phyloP scores from a whole-genome alignment of 2,113 vertebrate species.

The Jacana jacana region DNA sequence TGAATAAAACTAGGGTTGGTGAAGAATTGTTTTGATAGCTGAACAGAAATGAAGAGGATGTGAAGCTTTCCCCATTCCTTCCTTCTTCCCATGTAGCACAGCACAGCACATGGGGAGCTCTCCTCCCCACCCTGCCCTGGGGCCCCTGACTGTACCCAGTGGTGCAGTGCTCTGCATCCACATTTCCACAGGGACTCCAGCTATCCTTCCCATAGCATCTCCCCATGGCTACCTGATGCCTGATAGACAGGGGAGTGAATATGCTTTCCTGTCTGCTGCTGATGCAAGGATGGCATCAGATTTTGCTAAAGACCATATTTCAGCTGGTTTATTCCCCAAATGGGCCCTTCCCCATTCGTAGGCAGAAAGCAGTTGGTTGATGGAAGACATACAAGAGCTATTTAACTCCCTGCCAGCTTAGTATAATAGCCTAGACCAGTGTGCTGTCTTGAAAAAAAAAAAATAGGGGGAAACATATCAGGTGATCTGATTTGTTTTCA shows the following conservation, averaged over 20 bases:
- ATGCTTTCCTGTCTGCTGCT: neutral
- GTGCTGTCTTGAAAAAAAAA: neutral
- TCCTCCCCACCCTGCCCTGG: neutral
- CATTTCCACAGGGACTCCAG: neutral
- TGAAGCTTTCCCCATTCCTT: neutral
- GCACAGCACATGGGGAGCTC: too few relatives aligned
- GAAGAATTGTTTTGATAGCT: neutral
- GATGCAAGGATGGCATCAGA: neutral
- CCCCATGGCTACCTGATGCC: neutral
- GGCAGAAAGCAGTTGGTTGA: neutral
- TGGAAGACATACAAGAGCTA: neutral
- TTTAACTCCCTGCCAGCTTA: neutral
- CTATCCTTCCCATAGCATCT: neutral
- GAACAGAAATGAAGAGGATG: neutral
- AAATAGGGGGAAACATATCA: neutral
- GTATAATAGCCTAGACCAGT: neutral
- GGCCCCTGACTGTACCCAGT: neutral
- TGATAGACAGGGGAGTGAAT: neutral
- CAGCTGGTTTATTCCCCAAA: neutral
- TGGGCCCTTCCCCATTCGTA: neutral
- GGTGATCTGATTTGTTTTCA: neutral
- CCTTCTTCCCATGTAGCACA: neutral
- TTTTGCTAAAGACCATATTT: neutral
- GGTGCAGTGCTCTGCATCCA: rapidly evolving
- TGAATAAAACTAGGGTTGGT: neutral